These are phyloP conservation scores for Sitophilus oryzae DNA, from an alignment of 1,140 invertebrate species.

Conservation along the genomic window DNA sequence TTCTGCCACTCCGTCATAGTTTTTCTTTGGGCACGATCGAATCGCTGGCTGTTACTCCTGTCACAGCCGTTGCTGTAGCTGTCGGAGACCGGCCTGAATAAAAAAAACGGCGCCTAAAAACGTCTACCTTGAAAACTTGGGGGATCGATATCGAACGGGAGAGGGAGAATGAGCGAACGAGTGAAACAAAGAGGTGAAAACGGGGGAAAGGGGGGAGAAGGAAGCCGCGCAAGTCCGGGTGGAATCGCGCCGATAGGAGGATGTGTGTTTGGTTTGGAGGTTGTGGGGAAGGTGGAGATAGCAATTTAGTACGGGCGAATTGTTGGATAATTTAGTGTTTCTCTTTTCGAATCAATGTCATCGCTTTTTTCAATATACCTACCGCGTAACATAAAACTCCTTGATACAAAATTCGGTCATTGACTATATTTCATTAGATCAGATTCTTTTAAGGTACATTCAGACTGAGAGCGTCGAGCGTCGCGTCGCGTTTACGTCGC, in stretches of 20 bases:
- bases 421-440: too few relatives aligned
- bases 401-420: too few relatives aligned
- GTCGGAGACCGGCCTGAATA: neutral
- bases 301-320: too few relatives aligned
- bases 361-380: too few relatives aligned
- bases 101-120: constrained; percentile 16
- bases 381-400: too few relatives aligned
- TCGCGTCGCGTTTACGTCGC: too few relatives aligned
- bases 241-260: neutral
- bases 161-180: neutral
- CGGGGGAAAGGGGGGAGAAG: neutral
- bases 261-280: neutral
- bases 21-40: constrained; percentile 1
- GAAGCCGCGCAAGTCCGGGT: constrained; percentile 7
- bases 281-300: neutral
- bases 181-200: neutral
- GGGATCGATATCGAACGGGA: constrained; percentile 12
- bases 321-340: too few relatives aligned
- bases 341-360: too few relatives aligned
- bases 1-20: constrained; percentile 14
- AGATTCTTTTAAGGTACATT: too few relatives aligned
- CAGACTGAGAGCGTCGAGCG: too few relatives aligned
- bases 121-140: constrained; percentile 21
- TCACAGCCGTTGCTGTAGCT: too few relatives aligned
- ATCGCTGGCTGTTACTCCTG: too few relatives aligned